Percentiles rank a stretch among this genome's conserved stretches.
Evolutionary conservation across 2,888 invertebrate genomes (phyloP).

Genomic region (Pterostichus madidus): DNA sequence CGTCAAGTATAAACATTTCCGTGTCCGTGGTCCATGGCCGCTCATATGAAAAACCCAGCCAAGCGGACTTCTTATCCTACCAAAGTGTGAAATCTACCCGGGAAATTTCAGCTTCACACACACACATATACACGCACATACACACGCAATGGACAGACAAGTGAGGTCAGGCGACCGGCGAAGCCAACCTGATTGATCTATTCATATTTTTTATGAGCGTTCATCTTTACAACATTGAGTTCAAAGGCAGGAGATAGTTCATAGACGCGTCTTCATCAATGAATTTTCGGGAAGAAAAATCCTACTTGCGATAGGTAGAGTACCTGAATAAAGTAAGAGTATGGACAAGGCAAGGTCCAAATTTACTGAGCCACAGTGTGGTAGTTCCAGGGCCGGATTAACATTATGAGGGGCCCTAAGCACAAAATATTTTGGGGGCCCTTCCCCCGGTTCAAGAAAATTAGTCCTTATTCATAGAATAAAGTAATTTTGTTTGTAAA

Average conservation of each 20-base stretch:
- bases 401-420: no score
- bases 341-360: no score
- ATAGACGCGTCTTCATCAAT: slow-evolving; percentile 47
- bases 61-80: neutral
- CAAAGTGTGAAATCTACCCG: slow-evolving; percentile 6
- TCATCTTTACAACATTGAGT: slow-evolving; percentile 44
- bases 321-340: neutral
- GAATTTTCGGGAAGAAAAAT: slow-evolving; percentile 38
- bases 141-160: slow-evolving; percentile 20
- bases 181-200: slow-evolving; percentile 45
- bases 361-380: no score
- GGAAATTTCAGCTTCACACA: slow-evolving; percentile 3
- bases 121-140: neutral
- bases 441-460: no score
- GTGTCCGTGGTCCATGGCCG: neutral
- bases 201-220: slow-evolving; percentile 52
- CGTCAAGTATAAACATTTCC: slow-evolving; percentile 9
- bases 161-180: neutral
- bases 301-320: neutral
- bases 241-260: slow-evolving; percentile 37
- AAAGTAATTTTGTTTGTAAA: no score
- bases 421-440: no score
- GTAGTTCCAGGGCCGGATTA: no score
- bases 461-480: no score
- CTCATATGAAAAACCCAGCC: neutral